Conservation (phyloP, 2,113 vertebrate genomes). For the Thamnaconus septentrionalis region DNA sequence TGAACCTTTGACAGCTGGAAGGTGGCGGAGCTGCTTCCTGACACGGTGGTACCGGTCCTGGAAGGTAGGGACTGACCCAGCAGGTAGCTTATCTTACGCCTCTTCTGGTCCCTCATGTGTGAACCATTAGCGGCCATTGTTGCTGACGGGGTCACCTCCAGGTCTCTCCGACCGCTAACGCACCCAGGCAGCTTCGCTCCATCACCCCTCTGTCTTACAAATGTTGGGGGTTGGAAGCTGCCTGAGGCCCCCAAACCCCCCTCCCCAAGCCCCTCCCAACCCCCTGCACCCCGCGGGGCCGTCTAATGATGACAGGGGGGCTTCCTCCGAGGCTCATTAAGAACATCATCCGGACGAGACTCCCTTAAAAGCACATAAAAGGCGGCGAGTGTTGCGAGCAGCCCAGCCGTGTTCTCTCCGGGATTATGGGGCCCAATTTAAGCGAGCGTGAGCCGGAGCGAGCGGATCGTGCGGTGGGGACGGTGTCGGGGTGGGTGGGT, state of each 20-base stretch:
- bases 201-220: conserved; percentile 17
- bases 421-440: conserved; percentile 60
- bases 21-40: conserved; percentile 3
- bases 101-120: conserved; percentile 4
- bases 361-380: conserved; percentile 64
- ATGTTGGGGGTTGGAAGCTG: conserved; percentile 17
- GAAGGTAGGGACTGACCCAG: too few species aligned
- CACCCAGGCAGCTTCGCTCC: background rate
- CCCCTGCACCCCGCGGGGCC: conserved; percentile 16
- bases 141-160: conserved; percentile 20
- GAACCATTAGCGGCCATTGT: conserved; percentile 20
- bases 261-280: background rate
- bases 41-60: conserved; percentile 4
- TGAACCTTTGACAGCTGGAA: conserved; percentile 2
- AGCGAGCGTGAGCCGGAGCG: conserved; percentile 44
- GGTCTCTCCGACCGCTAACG: conserved; percentile 20
- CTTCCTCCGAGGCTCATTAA: conserved; percentile 64
- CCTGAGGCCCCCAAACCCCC: conserved; percentile 6
- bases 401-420: conserved; percentile 42
- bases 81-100: too few species aligned
- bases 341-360: conserved; percentile 54
- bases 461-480: background rate
- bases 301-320: conserved; percentile 51
- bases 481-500: too few species aligned
- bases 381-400: conserved; percentile 40